phyloP scores from a whole-genome alignment of 2,888 invertebrate genomes.

The Drosophila paracracens region DNA sequence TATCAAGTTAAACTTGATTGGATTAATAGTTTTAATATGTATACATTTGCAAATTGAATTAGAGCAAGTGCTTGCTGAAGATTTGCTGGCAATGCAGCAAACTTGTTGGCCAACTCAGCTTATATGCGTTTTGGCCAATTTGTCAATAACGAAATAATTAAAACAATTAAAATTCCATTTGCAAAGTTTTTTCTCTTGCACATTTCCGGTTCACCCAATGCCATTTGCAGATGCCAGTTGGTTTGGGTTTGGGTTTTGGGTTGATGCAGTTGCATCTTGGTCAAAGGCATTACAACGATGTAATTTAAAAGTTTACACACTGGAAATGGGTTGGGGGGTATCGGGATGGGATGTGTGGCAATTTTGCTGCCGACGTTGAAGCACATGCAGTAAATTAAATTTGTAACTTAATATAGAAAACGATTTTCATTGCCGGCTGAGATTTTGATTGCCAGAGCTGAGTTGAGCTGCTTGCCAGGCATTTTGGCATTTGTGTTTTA shows the following conservation, averaged over 20 bases:
- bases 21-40: not conserved
- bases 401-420: conserved; percentile 70
- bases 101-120: not conserved
- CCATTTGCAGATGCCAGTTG: conserved; percentile 47
- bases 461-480: conserved; percentile 38
- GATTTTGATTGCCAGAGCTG: conserved; percentile 48
- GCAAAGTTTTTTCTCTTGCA: conserved; percentile 53
- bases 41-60: conserved; percentile 21
- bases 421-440: conserved; percentile 55
- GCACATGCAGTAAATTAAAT: conserved; percentile 72
- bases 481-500: conserved; percentile 57
- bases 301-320: conserved; percentile 68
- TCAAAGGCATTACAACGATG: conserved; percentile 63
- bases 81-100: conserved; percentile 3
- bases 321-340: not conserved
- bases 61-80: conserved; percentile 13
- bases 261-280: conserved; percentile 15
- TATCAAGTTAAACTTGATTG: not conserved
- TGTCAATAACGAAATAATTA: conserved; percentile 54
- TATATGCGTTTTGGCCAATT: conserved; percentile 56
- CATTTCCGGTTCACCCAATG: conserved; percentile 58
- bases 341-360: not conserved
- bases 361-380: conserved; percentile 28
- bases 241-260: not conserved
- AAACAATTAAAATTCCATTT: conserved; percentile 74